Percentiles rank a stretch among this genome's conserved stretches.
phyloP scores from a whole-genome alignment of 2,888 invertebrate species.

The Sminthurinus aureus region DNA sequence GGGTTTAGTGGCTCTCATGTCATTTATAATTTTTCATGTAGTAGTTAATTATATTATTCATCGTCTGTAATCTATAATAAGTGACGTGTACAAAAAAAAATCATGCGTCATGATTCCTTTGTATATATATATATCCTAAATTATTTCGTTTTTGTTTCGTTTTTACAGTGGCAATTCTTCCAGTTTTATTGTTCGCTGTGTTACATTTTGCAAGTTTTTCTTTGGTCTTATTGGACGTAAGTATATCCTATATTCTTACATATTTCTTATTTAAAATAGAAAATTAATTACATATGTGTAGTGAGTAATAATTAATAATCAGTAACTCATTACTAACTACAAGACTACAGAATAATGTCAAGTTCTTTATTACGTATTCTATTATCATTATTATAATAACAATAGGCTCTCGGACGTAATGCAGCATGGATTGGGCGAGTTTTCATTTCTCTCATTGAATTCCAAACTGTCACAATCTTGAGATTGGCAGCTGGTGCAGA shows the following conservation, averaged over 20 bases:
- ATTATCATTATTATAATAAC: conserved; percentile 55
- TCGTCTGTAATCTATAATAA: too few species aligned
- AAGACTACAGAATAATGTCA: not conserved
- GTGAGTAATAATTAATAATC: not conserved
- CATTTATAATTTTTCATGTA: too few species aligned
- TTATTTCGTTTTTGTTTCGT: conserved; percentile 1
- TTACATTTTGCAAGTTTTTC: conserved; percentile 94
- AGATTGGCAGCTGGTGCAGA: conserved; percentile 92
- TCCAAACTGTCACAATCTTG: conserved; percentile 88
- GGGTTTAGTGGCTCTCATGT: not conserved
- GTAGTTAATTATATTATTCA: too few species aligned
- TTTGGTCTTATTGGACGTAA: conserved; percentile 87
- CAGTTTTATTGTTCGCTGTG: conserved; percentile 89
- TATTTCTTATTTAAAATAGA: too few species aligned
- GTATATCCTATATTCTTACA: conserved; percentile 61
- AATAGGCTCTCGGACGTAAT: conserved; percentile 89
- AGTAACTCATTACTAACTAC: too few species aligned
- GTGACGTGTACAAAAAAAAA: too few species aligned
- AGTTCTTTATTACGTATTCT: too few species aligned
- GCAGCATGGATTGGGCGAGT: conserved; percentile 88
- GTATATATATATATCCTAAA: too few species aligned
- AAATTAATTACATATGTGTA: too few species aligned
- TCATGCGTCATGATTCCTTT: too few species aligned
- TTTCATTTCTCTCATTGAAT: conserved; percentile 86
- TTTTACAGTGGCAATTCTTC: conserved; percentile 82